Evolutionary conservation across 2,797 vertebrate genomes (phyloP).

Genomic region (Simalia tracyae): DNA sequence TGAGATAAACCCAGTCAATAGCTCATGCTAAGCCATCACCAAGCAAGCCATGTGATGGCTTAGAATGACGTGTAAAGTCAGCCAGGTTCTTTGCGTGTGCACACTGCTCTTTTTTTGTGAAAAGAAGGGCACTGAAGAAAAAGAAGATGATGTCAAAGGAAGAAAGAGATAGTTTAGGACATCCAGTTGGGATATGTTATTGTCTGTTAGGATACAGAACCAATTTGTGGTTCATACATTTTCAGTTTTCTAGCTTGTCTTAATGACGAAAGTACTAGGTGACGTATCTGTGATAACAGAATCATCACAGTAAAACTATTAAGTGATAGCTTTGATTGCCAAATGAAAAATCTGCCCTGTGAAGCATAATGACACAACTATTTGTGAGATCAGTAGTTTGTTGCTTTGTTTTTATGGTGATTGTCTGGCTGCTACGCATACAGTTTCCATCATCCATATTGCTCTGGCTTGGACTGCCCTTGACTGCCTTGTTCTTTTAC

Average conservation of each 20-base stretch:
- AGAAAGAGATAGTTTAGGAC: not conserved
- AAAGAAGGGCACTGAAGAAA: not conserved
- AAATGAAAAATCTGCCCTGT: not conserved
- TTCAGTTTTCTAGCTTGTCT: not conserved
- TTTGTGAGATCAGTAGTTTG: not conserved
- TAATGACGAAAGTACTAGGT: not conserved
- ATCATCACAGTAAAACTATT: not conserved
- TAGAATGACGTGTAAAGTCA: not conserved
- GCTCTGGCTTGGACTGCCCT: not conserved
- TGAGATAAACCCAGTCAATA: not conserved
- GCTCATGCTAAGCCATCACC: not conserved
- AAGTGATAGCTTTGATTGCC: not conserved
- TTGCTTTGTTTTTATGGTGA: not conserved
- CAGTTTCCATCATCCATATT: not conserved
- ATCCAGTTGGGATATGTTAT: not conserved
- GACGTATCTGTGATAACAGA: not conserved
- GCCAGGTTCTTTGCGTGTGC: not conserved
- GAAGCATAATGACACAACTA: not conserved
- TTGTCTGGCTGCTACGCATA: not conserved
- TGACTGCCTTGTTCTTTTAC: conserved; percentile 6
- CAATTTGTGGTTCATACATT: not conserved
- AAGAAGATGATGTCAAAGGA: not conserved
- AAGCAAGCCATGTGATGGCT: not conserved
- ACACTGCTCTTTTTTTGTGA: not conserved
- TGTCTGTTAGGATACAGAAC: not conserved